Conservation (phyloP, 2,888 invertebrate species). For the Eremobia ochroleuca region DNA sequence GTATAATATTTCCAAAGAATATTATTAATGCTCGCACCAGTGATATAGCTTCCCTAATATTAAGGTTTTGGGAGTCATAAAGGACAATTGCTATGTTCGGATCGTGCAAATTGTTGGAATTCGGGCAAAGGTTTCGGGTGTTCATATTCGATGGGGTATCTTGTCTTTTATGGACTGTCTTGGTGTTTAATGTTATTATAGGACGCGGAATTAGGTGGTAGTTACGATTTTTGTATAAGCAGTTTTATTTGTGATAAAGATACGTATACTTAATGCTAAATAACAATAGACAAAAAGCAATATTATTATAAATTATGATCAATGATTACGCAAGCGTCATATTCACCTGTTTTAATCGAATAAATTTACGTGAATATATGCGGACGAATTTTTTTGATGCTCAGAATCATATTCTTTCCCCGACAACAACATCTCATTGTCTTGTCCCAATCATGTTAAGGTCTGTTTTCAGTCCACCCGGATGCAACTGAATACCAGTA, state of each 20-base stretch:
- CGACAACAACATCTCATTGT: too few species aligned
- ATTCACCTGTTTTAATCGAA: too few species aligned
- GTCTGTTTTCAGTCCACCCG: too few species aligned
- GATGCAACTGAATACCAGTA: too few species aligned
- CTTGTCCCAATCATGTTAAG: too few species aligned
- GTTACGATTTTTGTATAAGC: constrained; percentile 23
- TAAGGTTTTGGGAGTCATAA: constrained; percentile 49
- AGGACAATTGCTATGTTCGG: constrained; percentile 53
- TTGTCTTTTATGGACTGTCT: constrained; percentile 30
- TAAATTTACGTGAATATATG: too few species aligned
- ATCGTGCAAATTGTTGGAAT: constrained; percentile 54
- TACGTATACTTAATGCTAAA: too few species aligned
- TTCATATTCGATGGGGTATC: constrained; percentile 50
- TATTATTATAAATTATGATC: too few species aligned
- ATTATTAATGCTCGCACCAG: constrained; percentile 37
- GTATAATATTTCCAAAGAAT: constrained; percentile 11
- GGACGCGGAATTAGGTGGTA: constrained; percentile 12
- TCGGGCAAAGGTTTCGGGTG: constrained; percentile 34
- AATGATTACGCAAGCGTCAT: too few species aligned
- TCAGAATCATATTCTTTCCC: too few species aligned
- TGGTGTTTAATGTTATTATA: constrained; percentile 45
- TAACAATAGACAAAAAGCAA: too few species aligned
- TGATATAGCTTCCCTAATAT: constrained; percentile 52
- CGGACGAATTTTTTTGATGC: too few species aligned
- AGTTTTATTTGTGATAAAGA: not conserved